Base-by-base conservation (phyloP, 2,113 vertebrate species). In the Gulo gulo region DNA sequence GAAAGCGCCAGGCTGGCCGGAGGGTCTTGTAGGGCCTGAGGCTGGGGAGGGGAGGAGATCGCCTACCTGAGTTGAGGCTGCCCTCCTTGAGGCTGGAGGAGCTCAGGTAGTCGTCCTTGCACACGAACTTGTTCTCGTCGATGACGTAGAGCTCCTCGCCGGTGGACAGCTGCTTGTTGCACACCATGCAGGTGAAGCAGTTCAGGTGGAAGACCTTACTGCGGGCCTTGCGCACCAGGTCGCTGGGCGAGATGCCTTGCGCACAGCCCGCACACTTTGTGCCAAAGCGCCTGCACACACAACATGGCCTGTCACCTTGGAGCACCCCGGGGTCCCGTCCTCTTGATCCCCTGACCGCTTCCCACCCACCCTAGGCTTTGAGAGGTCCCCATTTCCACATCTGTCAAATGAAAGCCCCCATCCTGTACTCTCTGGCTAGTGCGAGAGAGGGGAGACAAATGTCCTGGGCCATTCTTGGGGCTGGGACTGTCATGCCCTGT, bases 161-260 rank as follows among this genome's bases (percentile, higher is more conserved):
- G 15, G 99, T 99, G 98, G 99, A 99, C 97, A 99, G 99, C 99
- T 99, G 99, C 98, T 99, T 99, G 99, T 99, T 99, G 97, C 99
- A 99, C 94, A 99, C 99, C 99, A 99, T 99, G 99, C 99, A 99
- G 93, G 99, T 99, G 98, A 99, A 99, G 98, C 99, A 99, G 99
- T 99, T 99, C 97, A 99, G 99, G 94, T 99, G 99, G 88, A 99
- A 99, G 94, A 99, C 99, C 98, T 99, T 99, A 98, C 99, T 99
- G 92, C 99, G 99, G 1, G 99, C 99, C 98, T 99, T 99, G n/a
- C 99, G 99, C 61, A 99, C 99, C 92, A 99, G 98, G 99, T 99
- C 99, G 80, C 99, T 99, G 15, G 99, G 99, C 1, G 99, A 99
- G 98, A 99, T 99, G 74, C 99, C 99, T 97, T 99, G 99, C 11